Evolutionary conservation across 1,140 invertebrate genomes (phyloP).

Genomic region (Halesus radiatus): DNA sequence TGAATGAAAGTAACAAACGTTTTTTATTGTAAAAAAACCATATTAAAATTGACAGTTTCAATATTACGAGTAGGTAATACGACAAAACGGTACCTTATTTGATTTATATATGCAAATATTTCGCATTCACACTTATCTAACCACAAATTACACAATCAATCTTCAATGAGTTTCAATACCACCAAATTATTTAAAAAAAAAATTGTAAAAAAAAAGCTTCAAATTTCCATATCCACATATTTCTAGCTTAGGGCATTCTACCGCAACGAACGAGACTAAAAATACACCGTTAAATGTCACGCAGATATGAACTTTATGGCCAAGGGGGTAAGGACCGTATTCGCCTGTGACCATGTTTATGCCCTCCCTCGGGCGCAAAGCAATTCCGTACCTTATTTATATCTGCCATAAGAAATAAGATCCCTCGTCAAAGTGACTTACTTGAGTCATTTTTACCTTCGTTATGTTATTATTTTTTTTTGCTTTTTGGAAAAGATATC

Average conservation of each 20-base stretch:
- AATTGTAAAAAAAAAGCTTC: background rate
- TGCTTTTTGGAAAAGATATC: too few species aligned
- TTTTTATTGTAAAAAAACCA: too few species aligned
- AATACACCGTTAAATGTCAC: constrained; percentile 23
- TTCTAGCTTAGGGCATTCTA: constrained; percentile 26
- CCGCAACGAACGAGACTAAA: constrained; percentile 22
- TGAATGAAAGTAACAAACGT: too few species aligned
- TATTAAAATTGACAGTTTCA: too few species aligned
- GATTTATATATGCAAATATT: too few species aligned
- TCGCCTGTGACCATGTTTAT: background rate
- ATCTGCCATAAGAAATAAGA: background rate
- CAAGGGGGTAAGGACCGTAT: constrained; percentile 20
- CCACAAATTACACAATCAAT: too few species aligned
- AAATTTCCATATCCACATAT: constrained; percentile 25
- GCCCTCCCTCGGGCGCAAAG: background rate
- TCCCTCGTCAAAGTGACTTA: background rate
- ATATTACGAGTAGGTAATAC: too few species aligned
- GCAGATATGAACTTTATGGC: constrained; percentile 36
- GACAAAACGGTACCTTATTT: too few species aligned
- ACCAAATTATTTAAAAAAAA: too few species aligned
- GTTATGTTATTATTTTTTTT: too few species aligned
- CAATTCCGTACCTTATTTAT: constrained; percentile 23
- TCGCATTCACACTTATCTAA: too few species aligned
- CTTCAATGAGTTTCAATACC: too few species aligned
- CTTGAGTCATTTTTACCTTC: background rate